Evolutionary conservation across 2,888 invertebrate species (phyloP).

Genomic region (Lepeophtheirus nordmannii): DNA sequence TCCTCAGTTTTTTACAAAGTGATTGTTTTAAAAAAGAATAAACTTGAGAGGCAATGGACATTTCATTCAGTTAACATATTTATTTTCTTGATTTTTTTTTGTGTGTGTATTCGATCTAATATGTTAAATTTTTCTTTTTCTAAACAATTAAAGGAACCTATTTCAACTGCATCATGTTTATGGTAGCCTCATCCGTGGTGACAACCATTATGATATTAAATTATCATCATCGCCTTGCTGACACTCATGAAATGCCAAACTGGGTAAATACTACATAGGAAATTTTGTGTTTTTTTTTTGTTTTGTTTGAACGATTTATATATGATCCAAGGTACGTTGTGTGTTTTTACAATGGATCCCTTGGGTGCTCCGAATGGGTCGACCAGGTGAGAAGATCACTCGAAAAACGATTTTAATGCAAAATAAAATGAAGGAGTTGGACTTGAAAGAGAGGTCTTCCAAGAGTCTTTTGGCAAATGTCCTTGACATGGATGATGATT

Average conservation of each 20-base stretch:
- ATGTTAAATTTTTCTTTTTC: too few species aligned
- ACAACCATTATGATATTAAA: constrained; percentile 93
- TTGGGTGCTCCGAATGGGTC: constrained; percentile 83
- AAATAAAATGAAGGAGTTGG: constrained; percentile 64
- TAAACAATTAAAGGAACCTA: constrained; percentile 56
- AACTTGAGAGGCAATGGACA: too few species aligned
- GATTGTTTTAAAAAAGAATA: too few species aligned
- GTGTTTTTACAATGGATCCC: constrained; percentile 95
- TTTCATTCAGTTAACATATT: too few species aligned
- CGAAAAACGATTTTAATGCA: constrained; percentile 47
- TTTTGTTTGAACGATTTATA: background rate
- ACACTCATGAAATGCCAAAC: constrained; percentile 90
- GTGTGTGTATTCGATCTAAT: too few species aligned
- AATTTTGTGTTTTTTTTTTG: background rate
- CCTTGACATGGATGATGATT: constrained; percentile 91
- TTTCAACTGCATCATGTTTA: constrained; percentile 99
- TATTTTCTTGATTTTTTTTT: too few species aligned
- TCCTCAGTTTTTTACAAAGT: too few species aligned
- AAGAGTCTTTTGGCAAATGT: constrained; percentile 91
- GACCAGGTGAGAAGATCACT: constrained; percentile 43
- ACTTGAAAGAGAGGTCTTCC: constrained; percentile 76
- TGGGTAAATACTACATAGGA: constrained; percentile 54
- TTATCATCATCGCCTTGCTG: constrained; percentile 90
- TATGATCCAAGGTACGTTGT: constrained; percentile 52
- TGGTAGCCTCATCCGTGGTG: constrained; percentile 95